Base-by-base conservation (phyloP, 2,888 invertebrate species). In the Myopa tessellatipennis region DNA sequence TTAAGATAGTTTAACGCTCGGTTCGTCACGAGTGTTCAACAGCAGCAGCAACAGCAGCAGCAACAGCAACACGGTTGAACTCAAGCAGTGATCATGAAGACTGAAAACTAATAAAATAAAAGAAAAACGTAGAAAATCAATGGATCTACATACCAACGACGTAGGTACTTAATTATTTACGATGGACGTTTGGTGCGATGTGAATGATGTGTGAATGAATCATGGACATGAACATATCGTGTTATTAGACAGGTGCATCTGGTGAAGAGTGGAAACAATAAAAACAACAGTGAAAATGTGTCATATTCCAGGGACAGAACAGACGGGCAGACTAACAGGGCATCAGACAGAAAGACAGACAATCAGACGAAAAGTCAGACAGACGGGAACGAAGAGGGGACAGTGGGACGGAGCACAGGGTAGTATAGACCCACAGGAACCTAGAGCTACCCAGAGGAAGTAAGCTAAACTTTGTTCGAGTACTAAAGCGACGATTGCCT, bases 11-110 rank as follows among this genome's bases (percentile, higher is more conserved):
- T 69, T 70, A 70, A 58, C 70, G 70, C 70, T 36, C 50, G 26
- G 55, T 52, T 70, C 55, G 70, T 70, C 70, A 70, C 70, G 70
- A 55, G 70, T 50, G 18, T 50, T 50, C 69, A 36, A n/a, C 50
- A 14, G 36, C 12, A 16, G 18, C 26, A 12, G n/a, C 16, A 18
- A 50, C n/a, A 26, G 18, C 7, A 65, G 26, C 26, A 26, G 26
- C 26, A 26, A 2, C 26, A 26, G 26, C 26, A 26, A 2, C 26
- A 26, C 26, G 26, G 26, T 26, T 26, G 1, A 26, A 26, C 26
- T 26, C n/a, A 34, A 16, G 16, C 55, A 52, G 10, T 8, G 70
- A 34, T 16, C 10, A 61, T 18, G n/a, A 34, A 16, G 4, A 16
- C 12, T 10, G 38, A 71, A 38, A 71, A 60, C 12, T 4, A 38